phyloP scores from a whole-genome alignment of 2,113 vertebrate species.

The Tragulus kanchil region DNA sequence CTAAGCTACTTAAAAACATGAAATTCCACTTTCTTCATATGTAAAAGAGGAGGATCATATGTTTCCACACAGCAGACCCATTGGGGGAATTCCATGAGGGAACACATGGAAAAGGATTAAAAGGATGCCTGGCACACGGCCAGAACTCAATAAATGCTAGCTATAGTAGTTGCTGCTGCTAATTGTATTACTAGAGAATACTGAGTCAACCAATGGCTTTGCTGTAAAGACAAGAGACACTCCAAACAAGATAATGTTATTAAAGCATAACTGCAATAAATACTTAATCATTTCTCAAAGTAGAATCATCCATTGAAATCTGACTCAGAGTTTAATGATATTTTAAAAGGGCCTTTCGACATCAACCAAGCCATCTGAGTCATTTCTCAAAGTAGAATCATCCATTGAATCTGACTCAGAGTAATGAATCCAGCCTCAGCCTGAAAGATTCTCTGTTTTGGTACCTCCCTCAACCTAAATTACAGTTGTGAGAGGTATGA shows the following conservation, averaged over 20 bases:
- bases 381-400: not conserved
- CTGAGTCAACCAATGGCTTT: not conserved
- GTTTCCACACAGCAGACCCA: not conserved
- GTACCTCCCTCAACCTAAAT: not conserved
- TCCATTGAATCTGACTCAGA: not conserved
- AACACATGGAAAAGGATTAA: not conserved
- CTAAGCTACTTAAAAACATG: not conserved
- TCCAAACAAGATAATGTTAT: not conserved
- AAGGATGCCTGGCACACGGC: not conserved
- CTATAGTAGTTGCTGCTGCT: not conserved
- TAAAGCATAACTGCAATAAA: too few relatives aligned
- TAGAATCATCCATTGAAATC: too few relatives aligned
- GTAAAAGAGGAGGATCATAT: not conserved
- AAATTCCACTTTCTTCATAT: not conserved
- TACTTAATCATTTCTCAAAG: too few relatives aligned
- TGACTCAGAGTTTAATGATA: too few relatives aligned
- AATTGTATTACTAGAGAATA: slow-evolving; percentile 23
- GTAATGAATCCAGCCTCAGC: not conserved
- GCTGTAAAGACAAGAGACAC: not conserved
- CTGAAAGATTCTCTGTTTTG: not conserved
- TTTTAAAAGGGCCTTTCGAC: not conserved
- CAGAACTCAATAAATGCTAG: not conserved
- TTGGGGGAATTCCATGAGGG: not conserved
- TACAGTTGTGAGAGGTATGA: not conserved
- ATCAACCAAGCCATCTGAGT: not conserved